Evolutionary conservation across 2,113 vertebrate genomes (phyloP).

Genomic region (Cyphomyrus plagiostoma): DNA sequence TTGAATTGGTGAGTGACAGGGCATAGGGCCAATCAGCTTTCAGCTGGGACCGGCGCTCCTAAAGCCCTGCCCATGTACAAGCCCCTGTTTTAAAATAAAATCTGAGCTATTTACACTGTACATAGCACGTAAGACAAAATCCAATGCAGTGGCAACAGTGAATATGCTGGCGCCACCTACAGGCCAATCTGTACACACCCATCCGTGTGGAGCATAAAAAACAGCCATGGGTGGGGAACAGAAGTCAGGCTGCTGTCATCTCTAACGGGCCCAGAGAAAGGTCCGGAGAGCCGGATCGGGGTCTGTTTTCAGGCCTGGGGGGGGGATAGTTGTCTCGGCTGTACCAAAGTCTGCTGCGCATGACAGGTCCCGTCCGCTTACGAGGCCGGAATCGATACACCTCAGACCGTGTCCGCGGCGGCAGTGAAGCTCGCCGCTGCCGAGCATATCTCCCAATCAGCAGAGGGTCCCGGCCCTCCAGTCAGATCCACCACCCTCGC

Average conservation of each 20-base stretch:
- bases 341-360: slow-evolving; percentile 85
- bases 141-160: neutral
- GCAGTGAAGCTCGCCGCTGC: neutral
- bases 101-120: neutral
- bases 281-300: slow-evolving; percentile 54
- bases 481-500: slow-evolving; percentile 72
- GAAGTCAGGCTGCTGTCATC: slow-evolving; percentile 77
- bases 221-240: neutral
- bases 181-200: neutral
- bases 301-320: slow-evolving; percentile 53
- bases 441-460: slow-evolving; percentile 79
- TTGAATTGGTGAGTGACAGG: neutral
- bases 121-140: neutral
- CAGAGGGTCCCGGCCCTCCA: slow-evolving; percentile 75
- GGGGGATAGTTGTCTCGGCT: slow-evolving; percentile 88
- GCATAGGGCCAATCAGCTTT: neutral
- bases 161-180: neutral
- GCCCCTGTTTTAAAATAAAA: neutral
- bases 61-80: neutral
- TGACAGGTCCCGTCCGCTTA: slow-evolving; percentile 97
- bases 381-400: slow-evolving; percentile 98
- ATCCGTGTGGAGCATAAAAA: neutral
- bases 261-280: slow-evolving; percentile 60
- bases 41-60: neutral
- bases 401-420: slow-evolving; percentile 79